A percentile compares a stretch with the other conserved stretches of the same genome.
These are phyloP conservation scores for Orthosia gracilis DNA, from an alignment of 2,888 invertebrate species.

Conservation along the genomic window DNA sequence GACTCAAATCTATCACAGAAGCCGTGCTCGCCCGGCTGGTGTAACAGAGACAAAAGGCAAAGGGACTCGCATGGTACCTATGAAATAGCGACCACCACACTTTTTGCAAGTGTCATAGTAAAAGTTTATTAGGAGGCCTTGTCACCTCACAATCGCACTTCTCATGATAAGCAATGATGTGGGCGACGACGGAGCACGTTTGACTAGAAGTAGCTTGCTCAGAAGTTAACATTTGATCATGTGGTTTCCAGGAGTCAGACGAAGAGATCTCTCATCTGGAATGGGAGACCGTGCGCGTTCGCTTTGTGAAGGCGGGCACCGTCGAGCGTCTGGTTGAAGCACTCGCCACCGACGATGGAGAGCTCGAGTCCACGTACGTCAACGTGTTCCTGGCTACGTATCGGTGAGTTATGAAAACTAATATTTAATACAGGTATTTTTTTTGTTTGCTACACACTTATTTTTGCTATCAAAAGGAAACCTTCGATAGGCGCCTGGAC, in stretches of 20 bases:
- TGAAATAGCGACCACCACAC: not conserved
- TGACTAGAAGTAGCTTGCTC: too few species aligned
- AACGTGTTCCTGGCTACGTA: conserved; percentile 99
- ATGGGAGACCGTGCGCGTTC: conserved; percentile 99
- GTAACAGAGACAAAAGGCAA: too few species aligned
- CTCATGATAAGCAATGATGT: too few species aligned
- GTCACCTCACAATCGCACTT: too few species aligned
- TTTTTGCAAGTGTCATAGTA: not conserved
- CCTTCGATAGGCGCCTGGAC: too few species aligned
- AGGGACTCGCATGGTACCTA: too few species aligned
- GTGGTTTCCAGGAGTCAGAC: conserved; percentile 94
- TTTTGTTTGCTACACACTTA: too few species aligned
- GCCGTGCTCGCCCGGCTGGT: too few species aligned
- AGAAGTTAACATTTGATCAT: not conserved
- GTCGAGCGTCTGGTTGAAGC: conserved; percentile 98
- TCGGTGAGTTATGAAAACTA: conserved; percentile 89
- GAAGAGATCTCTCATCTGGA: conserved; percentile 99
- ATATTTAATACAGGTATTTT: too few species aligned
- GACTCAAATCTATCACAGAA: too few species aligned
- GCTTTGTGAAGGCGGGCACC: conserved; percentile 99
- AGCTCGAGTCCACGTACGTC: conserved; percentile 99
- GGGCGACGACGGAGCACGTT: too few species aligned
- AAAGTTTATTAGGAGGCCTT: not conserved
- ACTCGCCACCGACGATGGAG: conserved; percentile 98
- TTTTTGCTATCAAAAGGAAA: too few species aligned